phyloP scores from a whole-genome alignment of 53 echinoderm and acorn worm species.

The Mesocentrotus franciscanus region DNA sequence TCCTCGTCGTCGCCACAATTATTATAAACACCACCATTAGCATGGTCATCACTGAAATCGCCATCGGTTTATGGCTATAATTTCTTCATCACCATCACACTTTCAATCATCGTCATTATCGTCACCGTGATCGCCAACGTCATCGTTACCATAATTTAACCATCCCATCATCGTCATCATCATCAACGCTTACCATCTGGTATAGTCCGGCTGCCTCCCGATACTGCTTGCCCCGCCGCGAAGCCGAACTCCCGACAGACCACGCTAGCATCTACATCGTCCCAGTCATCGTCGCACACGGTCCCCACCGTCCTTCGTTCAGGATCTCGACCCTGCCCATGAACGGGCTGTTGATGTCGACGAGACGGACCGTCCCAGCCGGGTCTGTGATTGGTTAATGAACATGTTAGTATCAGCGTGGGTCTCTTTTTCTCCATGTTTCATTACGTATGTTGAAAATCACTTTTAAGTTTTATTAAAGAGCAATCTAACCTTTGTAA shows the following conservation, averaged over 20 bases:
- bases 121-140: not conserved
- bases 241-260: constrained; percentile 52
- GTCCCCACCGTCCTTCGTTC: constrained; percentile 4
- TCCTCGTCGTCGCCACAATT: too few species aligned
- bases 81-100: not conserved
- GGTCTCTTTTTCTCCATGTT: not conserved
- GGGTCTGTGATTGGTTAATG: not conserved
- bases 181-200: constrained; percentile 13
- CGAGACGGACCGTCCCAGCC: constrained; percentile 30
- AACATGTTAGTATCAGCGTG: not conserved
- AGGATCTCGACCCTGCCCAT: constrained; percentile 27
- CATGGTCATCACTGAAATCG: too few species aligned
- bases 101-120: not conserved
- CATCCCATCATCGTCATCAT: not conserved
- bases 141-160: not conserved
- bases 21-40: too few species aligned
- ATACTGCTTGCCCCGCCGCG: not conserved
- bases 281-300: constrained; percentile 56
- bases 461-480: too few species aligned
- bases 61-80: not conserved
- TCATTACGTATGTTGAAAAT: not conserved
- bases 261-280: constrained; percentile 31
- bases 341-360: constrained; percentile 50
- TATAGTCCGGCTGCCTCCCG: not conserved
- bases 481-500: too few species aligned